Conservation (phyloP, 53 echinoderm and acorn worm genomes). For the Actinopyga echinites region DNA sequence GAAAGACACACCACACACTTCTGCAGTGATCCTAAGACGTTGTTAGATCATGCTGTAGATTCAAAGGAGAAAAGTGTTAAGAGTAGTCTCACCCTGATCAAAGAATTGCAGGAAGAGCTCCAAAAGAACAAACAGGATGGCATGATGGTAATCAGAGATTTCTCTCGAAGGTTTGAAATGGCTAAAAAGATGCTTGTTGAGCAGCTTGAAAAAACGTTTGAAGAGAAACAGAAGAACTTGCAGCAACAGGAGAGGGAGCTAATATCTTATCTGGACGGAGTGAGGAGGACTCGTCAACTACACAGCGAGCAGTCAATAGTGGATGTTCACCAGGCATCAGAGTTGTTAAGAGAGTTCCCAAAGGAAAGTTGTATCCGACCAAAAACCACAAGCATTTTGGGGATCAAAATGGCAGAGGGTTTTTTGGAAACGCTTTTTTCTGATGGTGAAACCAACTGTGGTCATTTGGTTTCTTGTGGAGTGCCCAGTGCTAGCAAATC, state of each 20-base stretch:
- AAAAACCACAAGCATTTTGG: neutral
- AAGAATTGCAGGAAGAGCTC: constrained; percentile 29
- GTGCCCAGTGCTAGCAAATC: neutral
- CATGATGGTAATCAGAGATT: constrained; percentile 28
- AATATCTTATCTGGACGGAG: neutral
- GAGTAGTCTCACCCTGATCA: constrained; percentile 4
- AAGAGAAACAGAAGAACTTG: constrained; percentile 51
- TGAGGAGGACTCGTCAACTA: neutral
- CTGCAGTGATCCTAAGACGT: constrained; percentile 27
- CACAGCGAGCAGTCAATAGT: neutral
- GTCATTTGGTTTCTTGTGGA: neutral
- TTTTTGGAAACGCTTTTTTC: neutral
- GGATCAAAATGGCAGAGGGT: neutral
- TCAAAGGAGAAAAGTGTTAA: constrained; percentile 22
- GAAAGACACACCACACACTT: constrained; percentile 32
- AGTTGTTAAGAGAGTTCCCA: neutral
- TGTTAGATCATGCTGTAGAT: constrained; percentile 18
- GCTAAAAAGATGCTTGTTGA: constrained; percentile 56
- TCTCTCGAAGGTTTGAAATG: constrained; percentile 46
- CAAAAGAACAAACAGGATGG: constrained; percentile 5
- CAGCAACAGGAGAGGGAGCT: constrained; percentile 33
- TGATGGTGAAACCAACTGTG: constrained; percentile 24
- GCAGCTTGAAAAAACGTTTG: constrained; percentile 45
- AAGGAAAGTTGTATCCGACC: neutral
- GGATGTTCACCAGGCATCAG: neutral